Evolutionary conservation across 2,797 vertebrate genomes (phyloP).

Genomic region (Amblyraja radiata): DNA sequence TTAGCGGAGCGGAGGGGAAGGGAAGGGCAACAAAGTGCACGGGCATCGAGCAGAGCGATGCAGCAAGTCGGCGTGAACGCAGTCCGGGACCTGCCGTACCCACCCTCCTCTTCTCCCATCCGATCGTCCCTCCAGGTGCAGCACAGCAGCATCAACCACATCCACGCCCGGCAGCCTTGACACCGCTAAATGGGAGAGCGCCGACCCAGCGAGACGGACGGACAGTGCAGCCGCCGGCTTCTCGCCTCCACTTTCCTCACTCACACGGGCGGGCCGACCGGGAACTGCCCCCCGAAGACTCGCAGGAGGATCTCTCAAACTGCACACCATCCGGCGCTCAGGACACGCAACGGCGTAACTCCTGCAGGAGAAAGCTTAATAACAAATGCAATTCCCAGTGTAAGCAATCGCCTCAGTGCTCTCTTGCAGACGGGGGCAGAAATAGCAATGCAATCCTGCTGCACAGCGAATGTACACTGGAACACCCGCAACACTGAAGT

Average conservation of each 20-base stretch:
- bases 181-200: background rate
- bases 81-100: slow-evolving; percentile 40
- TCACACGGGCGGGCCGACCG: slow-evolving; percentile 48
- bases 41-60: background rate
- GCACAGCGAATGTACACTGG: background rate
- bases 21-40: too few species aligned
- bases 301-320: background rate
- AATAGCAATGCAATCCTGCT: background rate
- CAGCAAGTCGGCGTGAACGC: background rate
- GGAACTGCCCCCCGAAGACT: slow-evolving; percentile 41
- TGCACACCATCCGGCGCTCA: too few species aligned
- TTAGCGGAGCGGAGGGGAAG: background rate
- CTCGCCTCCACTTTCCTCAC: background rate
- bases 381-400: background rate
- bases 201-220: background rate
- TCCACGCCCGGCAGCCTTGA: slow-evolving; percentile 56
- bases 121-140: slow-evolving; percentile 95
- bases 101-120: slow-evolving; percentile 95
- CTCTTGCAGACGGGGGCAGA: too few species aligned
- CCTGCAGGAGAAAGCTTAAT: too few species aligned
- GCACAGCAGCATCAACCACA: slow-evolving; percentile 96
- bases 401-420: background rate
- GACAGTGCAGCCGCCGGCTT: background rate
- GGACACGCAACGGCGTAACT: background rate
- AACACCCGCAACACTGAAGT: background rate